phyloP scores from a whole-genome alignment of 1,140 invertebrate genomes.

The Scaptomyza montana region DNA sequence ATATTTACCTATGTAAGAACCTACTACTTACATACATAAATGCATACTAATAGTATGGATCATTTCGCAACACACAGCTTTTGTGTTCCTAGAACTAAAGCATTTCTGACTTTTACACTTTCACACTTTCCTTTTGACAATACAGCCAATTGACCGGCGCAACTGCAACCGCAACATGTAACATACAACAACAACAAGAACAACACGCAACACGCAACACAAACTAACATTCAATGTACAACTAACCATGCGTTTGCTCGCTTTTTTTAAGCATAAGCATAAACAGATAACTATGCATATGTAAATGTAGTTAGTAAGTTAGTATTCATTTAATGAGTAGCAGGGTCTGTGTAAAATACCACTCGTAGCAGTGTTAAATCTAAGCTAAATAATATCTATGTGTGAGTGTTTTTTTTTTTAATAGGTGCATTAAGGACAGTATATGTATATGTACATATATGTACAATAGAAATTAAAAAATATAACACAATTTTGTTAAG shows the following conservation, averaged over 20 bases:
- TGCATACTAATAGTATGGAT: background rate
- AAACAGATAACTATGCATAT: constrained; percentile 11
- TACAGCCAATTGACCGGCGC: constrained; percentile 17
- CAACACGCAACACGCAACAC: constrained; percentile 13
- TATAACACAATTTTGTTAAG: constrained; percentile 18
- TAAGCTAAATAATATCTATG: constrained; percentile 43
- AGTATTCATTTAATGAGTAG: constrained; percentile 70
- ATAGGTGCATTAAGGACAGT: constrained; percentile 38
- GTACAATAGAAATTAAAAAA: no score
- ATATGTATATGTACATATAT: background rate
- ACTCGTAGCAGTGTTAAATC: constrained; percentile 46
- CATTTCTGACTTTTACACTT: constrained; percentile 22
- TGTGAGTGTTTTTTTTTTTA: constrained; percentile 55
- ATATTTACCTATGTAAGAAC: no score
- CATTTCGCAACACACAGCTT: background rate
- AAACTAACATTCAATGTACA: constrained; percentile 38
- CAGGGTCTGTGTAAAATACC: constrained; percentile 53
- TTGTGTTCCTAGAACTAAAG: background rate
- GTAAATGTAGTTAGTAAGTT: constrained; percentile 24
- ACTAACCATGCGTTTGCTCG: constrained; percentile 20
- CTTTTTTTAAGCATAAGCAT: constrained; percentile 2
- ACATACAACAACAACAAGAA: background rate
- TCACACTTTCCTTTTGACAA: constrained; percentile 46
- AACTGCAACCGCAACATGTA: background rate
- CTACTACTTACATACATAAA: background rate